Conservation (phyloP, 2,888 invertebrate genomes). For the Frankliniella intonsa region DNA sequence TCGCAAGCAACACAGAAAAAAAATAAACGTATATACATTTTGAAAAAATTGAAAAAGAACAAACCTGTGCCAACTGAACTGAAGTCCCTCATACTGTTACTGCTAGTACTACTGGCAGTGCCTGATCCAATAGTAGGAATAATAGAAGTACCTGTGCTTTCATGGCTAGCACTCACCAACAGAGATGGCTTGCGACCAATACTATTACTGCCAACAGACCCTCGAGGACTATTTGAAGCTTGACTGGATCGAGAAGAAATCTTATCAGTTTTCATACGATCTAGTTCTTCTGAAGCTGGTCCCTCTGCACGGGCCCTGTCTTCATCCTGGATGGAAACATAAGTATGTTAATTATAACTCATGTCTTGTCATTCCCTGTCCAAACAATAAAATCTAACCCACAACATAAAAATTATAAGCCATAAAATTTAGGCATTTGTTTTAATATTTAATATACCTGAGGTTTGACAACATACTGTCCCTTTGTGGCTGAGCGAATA, state of each 20-base stretch:
- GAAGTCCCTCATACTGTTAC: constrained; percentile 29
- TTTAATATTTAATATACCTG: constrained; percentile 46
- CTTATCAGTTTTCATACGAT: constrained; percentile 48
- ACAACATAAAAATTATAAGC: no score
- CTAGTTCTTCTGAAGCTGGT: constrained; percentile 56
- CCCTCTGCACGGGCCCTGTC: constrained; percentile 62
- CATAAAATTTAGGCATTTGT: background rate
- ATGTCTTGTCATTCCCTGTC: background rate
- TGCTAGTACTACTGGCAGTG: constrained; percentile 28
- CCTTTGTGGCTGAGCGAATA: constrained; percentile 58
- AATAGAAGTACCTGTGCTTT: background rate
- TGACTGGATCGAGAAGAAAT: constrained; percentile 40
- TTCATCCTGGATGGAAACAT: constrained; percentile 55
- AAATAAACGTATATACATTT: background rate
- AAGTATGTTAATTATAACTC: constrained; percentile 28
- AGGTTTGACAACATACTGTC: constrained; percentile 58
- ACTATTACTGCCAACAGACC: constrained; percentile 43
- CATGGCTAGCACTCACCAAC: background rate
- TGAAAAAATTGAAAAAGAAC: constrained; percentile 36
- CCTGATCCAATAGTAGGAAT: background rate
- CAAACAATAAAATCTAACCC: constrained; percentile 32
- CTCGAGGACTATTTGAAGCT: constrained; percentile 43
- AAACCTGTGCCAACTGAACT: constrained; percentile 34
- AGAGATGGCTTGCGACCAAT: constrained; percentile 42
- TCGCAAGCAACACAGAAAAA: background rate